Conservation (phyloP, 2,113 vertebrate species). For the Procavia capensis region DNA sequence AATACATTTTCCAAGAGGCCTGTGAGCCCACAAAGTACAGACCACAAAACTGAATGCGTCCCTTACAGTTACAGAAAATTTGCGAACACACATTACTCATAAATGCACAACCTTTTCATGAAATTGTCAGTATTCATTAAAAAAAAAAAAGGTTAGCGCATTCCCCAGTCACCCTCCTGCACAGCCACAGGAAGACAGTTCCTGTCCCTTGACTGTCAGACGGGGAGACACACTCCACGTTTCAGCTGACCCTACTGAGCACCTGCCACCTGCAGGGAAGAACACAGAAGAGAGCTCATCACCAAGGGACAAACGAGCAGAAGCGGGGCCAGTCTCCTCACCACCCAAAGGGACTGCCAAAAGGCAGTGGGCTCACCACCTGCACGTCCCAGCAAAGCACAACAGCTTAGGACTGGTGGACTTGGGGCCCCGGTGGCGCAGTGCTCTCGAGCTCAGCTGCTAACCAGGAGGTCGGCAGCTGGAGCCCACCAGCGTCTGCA, state of each 20-base stretch:
- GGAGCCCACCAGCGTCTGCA: no score
- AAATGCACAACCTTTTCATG: background rate
- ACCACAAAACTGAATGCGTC: background rate
- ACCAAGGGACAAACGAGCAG: background rate
- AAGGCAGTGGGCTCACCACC: background rate
- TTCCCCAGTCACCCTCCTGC: no score
- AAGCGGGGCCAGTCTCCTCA: no score
- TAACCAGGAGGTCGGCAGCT: no score
- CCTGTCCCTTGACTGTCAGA: background rate
- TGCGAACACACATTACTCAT: background rate
- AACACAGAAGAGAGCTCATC: background rate
- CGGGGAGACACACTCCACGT: no score
- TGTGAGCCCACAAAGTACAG: background rate
- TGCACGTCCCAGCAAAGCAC: no score
- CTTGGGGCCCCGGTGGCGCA: background rate
- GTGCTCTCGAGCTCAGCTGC: no score
- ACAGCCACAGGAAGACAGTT: background rate
- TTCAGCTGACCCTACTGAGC: background rate
- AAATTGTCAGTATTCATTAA: background rate
- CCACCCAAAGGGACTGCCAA: background rate
- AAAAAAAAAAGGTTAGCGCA: background rate
- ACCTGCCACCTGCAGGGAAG: background rate
- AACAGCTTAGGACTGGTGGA: background rate
- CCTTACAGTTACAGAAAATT: background rate
- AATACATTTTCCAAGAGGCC: background rate